Evolutionary conservation across 2,888 invertebrate species (phyloP).

Genomic region (Caenorhabditis sp.): DNA sequence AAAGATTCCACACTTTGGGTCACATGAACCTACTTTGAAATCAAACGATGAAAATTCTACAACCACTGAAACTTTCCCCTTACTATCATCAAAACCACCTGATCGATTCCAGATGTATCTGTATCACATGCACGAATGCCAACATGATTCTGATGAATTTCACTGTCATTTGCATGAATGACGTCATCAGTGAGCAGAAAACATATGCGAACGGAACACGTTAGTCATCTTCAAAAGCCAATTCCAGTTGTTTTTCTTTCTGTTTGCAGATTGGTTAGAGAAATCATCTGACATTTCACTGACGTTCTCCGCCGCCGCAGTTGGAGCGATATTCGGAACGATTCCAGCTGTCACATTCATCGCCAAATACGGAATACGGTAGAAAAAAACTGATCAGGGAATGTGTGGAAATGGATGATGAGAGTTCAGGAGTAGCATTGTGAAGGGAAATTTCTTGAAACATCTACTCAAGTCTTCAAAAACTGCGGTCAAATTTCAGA

Average conservation of each 20-base stretch:
- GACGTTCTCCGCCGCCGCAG: conserved; percentile 55
- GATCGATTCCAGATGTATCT: conserved; percentile 45
- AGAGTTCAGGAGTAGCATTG: too few relatives aligned
- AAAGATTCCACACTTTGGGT: background rate
- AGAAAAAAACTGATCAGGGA: too few relatives aligned
- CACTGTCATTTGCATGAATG: conserved; percentile 71
- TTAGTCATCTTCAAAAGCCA: conserved; percentile 18
- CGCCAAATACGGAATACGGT: conserved; percentile 56
- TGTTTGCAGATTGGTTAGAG: conserved; percentile 54
- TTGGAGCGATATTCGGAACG: conserved; percentile 60
- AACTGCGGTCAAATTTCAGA: too few relatives aligned
- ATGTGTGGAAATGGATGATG: background rate
- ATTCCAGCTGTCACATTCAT: conserved; percentile 55
- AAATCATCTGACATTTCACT: conserved; percentile 51
- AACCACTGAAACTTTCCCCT: background rate
- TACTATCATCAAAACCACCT: background rate
- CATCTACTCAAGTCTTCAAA: too few relatives aligned
- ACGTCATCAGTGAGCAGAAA: conserved; percentile 53
- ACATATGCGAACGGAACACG: conserved; percentile 14
- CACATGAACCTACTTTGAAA: background rate
- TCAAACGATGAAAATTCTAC: background rate
- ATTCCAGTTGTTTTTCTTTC: background rate
- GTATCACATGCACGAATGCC: conserved; percentile 54
- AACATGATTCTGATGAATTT: conserved; percentile 66
- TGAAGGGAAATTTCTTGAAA: too few relatives aligned